These are phyloP conservation scores for Deilephila elpenor DNA, from an alignment of 2,888 invertebrate species.

Conservation along the genomic window DNA sequence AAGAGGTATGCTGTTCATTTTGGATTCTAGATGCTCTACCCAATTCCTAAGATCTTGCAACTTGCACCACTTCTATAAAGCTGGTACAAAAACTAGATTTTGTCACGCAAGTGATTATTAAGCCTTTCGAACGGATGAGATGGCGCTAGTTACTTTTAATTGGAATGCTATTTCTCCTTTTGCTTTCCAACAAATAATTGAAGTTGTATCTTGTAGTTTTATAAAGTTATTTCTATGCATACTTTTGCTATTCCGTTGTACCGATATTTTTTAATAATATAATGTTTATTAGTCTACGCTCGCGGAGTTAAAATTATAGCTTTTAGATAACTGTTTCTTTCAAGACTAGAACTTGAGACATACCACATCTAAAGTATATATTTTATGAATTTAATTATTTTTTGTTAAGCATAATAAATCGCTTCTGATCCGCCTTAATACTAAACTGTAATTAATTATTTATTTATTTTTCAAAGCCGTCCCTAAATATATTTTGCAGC, in stretches of 20 bases:
- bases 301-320: no score
- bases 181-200: slow-evolving; percentile 41
- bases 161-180: slow-evolving; percentile 70
- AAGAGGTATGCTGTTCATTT: no score
- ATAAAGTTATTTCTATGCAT: slow-evolving; percentile 20
- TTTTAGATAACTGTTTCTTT: no score
- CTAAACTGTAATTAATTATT: no score
- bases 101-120: slow-evolving; percentile 72
- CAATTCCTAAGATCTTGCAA: slow-evolving; percentile 34
- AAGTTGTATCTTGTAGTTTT: slow-evolving; percentile 21
- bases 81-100: slow-evolving; percentile 70
- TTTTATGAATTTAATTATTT: no score
- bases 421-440: no score
- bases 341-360: no score
- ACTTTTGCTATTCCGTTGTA: background rate
- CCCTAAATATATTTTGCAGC: no score
- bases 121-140: slow-evolving; percentile 70
- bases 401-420: no score
- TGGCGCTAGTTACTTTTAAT: slow-evolving; percentile 70
- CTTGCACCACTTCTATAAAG: slow-evolving; percentile 52
- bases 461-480: no score
- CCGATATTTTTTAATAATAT: background rate
- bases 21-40: slow-evolving; percentile 26
- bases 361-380: no score
- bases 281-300: no score